Evolutionary conservation across 1,140 invertebrate species (phyloP), one percentile per base, ranked within the genome.

Genomic region (Cyclargus thomasi): DNA sequence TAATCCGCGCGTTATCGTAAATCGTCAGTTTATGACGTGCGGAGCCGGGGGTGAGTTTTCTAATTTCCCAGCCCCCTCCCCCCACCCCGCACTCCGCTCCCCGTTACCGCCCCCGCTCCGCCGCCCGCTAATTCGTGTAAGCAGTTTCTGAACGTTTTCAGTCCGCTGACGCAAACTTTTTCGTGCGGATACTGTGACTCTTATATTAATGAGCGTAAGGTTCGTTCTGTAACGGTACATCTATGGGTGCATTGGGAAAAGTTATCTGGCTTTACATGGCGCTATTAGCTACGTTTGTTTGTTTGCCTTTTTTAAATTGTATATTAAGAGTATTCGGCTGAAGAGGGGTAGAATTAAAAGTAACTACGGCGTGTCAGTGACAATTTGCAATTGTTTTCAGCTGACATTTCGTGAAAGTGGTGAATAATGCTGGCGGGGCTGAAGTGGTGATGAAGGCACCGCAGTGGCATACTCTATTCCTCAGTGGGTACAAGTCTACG

Each of bases 21-120:
- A 90, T 90, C 85, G 87, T 87, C 85, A 90, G 81, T 88, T 90
- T 90, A 90, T 90, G 87, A 90, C 87, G 85, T 90, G 85, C 87
- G 78, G 82, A 87, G 87, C 72, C 70, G 73, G 78, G 67, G 75
- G 70, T 35, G 78, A 85, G 79, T 87, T 86, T 88, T 86, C 85
- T 88, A 90, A 88, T 90, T 90, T 86, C 81, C n/a, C n/a, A n/a
- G 78, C 83, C 86, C 85, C 81, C 80, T 77, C 71, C 80, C 75
- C 79, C 75, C 80, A 70, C 63, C 78, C 81, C 77, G 76, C 85
- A 82, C 86, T 83, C 84, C 83, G 36, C 23, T 23, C 23, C n/a
- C n/a, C n/a, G n/a, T n/a, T n/a, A n/a, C n/a, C 6, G 23, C 23
- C 23, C 77, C 76, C 85, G 84, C 86, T 84, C 84, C 84, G 39